Base-by-base conservation (phyloP, 1,140 invertebrate species). In the Drosophila orena region DNA sequence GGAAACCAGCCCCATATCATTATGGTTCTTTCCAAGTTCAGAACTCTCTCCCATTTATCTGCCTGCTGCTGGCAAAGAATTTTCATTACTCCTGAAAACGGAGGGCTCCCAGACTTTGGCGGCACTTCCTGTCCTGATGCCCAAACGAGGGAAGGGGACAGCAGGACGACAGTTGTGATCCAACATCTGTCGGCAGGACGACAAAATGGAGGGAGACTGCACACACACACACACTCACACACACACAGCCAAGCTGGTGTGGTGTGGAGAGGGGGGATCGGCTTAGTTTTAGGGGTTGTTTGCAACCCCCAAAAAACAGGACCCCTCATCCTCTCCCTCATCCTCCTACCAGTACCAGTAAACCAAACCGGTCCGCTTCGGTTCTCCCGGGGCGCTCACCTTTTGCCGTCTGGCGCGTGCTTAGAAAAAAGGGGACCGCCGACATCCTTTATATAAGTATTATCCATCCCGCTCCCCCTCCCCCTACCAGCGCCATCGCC, bases 371-470 rank as follows among this genome's bases (percentile, higher is more conserved):
- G 68, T 70, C 55, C 11, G 65, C 30, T 30, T 30, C 30, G 30
- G 30, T 71, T 70, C 12, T n/a, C 60, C 64, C 62, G 62, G 42
- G 65, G 62, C 24, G 62, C 24, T 65, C 46, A 60, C 56, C 66
- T 62, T 43, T 40, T 46, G 54, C 57, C 74, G 74, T 81, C 79
- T 83, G 79, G 80, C 80, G 79, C 79, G 80, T 81, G 79, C 79
- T 81, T 70, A 52, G 52, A 44, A 55, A 38, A 38, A 38, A 47
- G 50, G 66, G 66, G 50, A 55, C 61, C 47, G 47, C 37, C 24
- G n/a, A 52, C 64, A 70, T 71, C 68, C 53, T 70, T 71, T 49
- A 71, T 55, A 70, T 42, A 27, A 15, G 22, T 55, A 70, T 42
- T 37, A 22, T 34, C 37, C 37, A 22, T 34, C 37, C 37, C 37